Conservation (phyloP, 2,113 vertebrate species). For the Anoplopoma fimbria region DNA sequence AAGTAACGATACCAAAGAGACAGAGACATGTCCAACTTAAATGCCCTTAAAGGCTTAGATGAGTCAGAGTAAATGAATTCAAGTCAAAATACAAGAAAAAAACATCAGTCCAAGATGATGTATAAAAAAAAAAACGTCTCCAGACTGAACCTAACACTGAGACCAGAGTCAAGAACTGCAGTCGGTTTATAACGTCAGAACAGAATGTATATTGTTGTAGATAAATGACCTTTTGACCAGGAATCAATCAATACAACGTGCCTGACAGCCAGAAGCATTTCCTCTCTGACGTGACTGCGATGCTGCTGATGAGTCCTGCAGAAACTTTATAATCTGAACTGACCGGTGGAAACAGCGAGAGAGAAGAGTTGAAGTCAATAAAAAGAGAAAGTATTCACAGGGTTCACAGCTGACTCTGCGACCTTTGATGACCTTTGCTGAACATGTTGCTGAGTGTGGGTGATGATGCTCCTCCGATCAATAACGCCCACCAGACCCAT, state of each 20-base stretch:
- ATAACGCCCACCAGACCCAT: slow-evolving; percentile 54
- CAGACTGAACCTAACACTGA: not conserved
- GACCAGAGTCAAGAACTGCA: not conserved
- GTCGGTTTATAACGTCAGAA: not conserved
- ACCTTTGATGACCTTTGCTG: slow-evolving; percentile 65
- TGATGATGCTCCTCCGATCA: slow-evolving; percentile 54
- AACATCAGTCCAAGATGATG: not conserved
- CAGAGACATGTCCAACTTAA: not conserved
- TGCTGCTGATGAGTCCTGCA: not conserved
- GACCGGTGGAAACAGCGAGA: not conserved
- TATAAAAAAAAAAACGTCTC: not conserved
- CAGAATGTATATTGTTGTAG: not conserved
- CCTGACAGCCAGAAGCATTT: not conserved
- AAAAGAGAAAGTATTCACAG: slow-evolving; percentile 35
- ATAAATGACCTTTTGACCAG: not conserved
- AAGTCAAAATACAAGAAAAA: not conserved
- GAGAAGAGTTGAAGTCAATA: slow-evolving; percentile 31
- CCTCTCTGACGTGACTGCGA: not conserved
- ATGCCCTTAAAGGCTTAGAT: not conserved
- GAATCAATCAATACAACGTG: not conserved
- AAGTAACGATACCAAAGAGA: not conserved
- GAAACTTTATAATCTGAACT: not conserved
- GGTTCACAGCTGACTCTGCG: slow-evolving; percentile 47
- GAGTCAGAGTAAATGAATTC: not conserved
- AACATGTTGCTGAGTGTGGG: slow-evolving; percentile 54